Conservation (phyloP, 1,140 invertebrate species). For the Drosophila ercepeae region DNA sequence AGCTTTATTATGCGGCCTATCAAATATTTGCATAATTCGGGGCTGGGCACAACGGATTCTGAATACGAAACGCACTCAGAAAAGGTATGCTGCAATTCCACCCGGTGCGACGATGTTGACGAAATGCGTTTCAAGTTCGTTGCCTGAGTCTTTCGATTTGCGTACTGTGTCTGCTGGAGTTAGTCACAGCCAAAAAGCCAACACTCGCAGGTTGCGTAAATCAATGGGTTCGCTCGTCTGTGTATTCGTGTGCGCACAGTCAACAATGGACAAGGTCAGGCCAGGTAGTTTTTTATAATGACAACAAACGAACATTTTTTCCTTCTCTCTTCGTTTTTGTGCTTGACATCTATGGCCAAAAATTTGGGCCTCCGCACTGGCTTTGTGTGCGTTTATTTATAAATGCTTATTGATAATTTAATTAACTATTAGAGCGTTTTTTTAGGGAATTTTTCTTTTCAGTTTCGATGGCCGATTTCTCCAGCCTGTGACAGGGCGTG, state of each 20-base stretch:
- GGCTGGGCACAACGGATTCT: slow-evolving; percentile 57
- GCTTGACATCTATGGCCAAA: slow-evolving; percentile 71
- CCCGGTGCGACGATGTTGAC: slow-evolving; percentile 33
- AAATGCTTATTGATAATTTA: slow-evolving; percentile 71
- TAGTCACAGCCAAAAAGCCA: slow-evolving; percentile 60
- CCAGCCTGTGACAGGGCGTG: slow-evolving; percentile 13
- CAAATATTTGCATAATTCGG: slow-evolving; percentile 64
- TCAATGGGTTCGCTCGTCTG: slow-evolving; percentile 7
- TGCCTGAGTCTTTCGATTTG: slow-evolving; percentile 78
- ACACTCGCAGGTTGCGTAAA: slow-evolving; percentile 62
- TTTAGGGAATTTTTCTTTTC: background rate
- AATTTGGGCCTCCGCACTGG: slow-evolving; percentile 44
- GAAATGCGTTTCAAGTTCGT: slow-evolving; percentile 79
- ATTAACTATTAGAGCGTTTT: slow-evolving; percentile 68
- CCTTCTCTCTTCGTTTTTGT: slow-evolving; percentile 34
- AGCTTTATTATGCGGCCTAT: slow-evolving; percentile 63
- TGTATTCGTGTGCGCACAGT: slow-evolving; percentile 48
- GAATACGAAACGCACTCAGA: slow-evolving; percentile 56
- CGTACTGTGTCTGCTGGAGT: slow-evolving; percentile 51
- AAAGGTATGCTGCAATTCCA: slow-evolving; percentile 62
- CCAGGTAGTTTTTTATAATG: slow-evolving; percentile 77
- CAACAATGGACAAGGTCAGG: slow-evolving; percentile 81
- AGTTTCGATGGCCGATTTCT: slow-evolving; percentile 11
- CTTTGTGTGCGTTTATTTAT: slow-evolving; percentile 31
- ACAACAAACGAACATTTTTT: slow-evolving; percentile 64